Percentiles rank a stretch among this genome's conserved stretches.
Conservation (phyloP, 2,797 vertebrate genomes). For the Neomorphus geoffroyi region DNA sequence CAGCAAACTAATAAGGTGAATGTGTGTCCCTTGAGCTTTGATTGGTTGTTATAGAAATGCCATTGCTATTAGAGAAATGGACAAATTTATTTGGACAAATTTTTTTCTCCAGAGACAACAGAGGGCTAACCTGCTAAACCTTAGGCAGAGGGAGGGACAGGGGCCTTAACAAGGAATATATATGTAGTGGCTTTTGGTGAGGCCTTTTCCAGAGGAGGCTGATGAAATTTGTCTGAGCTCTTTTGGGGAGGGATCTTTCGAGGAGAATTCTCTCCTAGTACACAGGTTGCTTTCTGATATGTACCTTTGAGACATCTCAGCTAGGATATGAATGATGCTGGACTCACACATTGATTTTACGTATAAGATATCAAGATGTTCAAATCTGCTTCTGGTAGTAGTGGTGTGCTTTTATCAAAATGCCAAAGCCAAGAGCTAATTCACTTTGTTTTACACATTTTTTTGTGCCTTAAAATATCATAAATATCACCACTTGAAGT, state of each 20-base stretch:
- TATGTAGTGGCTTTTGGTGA: not conserved
- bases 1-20: not conserved
- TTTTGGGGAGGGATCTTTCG: not conserved
- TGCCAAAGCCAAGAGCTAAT: not conserved
- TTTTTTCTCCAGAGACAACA: not conserved
- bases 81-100: too few species aligned
- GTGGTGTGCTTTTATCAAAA: not conserved
- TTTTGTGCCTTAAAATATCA: not conserved
- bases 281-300: not conserved
- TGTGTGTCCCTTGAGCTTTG: not conserved
- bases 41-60: not conserved
- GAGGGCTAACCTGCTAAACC: not conserved
- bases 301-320: not conserved
- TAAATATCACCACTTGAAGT: not conserved
- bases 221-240: not conserved
- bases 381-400: not conserved
- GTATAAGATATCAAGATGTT: not conserved
- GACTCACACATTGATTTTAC: not conserved
- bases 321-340: not conserved
- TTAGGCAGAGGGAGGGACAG: too few species aligned
- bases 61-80: not conserved
- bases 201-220: not conserved
- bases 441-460: not conserved
- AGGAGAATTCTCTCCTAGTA: not conserved
- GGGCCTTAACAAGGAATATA: not conserved